phyloP scores from a whole-genome alignment of 1,140 invertebrate genomes.

The Drosophila ohnishii region DNA sequence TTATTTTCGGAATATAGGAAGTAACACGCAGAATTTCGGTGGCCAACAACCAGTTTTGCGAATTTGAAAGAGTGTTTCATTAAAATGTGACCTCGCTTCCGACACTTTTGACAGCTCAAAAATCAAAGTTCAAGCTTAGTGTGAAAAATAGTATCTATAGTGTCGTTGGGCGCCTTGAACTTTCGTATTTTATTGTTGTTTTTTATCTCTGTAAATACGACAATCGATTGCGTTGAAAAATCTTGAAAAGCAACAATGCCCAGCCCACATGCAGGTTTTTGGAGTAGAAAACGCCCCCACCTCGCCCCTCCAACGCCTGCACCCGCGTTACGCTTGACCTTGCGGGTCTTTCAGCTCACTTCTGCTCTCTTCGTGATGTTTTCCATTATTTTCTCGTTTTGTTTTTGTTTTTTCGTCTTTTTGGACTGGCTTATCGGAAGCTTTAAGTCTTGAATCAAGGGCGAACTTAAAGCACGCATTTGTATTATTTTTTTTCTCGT shows the following conservation, averaged over 20 bases:
- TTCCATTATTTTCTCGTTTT: slow-evolving; percentile 8
- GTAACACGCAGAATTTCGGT: slow-evolving; percentile 2
- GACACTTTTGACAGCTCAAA: slow-evolving; percentile 42
- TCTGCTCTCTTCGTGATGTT: slow-evolving; percentile 60
- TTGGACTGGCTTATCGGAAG: slow-evolving; percentile 62
- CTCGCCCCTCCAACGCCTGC: slow-evolving; percentile 11
- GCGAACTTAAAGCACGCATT: slow-evolving; percentile 35
- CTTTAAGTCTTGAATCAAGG: slow-evolving; percentile 64
- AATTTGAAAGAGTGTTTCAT: slow-evolving; percentile 38
- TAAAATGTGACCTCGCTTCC: slow-evolving; percentile 40
- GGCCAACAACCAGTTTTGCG: slow-evolving; percentile 18
- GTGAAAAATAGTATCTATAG: slow-evolving; percentile 11
- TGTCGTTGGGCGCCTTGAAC: slow-evolving; percentile 35
- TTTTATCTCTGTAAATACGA: slow-evolving; percentile 8
- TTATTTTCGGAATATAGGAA: slow-evolving; percentile 37
- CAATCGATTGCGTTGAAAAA: slow-evolving; percentile 31
- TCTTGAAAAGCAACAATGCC: slow-evolving; percentile 23
- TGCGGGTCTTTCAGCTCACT: slow-evolving; percentile 18
- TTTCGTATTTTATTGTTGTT: slow-evolving; percentile 12
- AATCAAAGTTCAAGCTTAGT: slow-evolving; percentile 47
- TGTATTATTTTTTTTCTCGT: slow-evolving; percentile 28
- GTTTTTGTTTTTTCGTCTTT: slow-evolving; percentile 1
- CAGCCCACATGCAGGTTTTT: slow-evolving; percentile 25
- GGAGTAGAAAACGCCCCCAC: slow-evolving; percentile 17
- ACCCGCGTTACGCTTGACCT: slow-evolving; percentile 55